Conservation (phyloP, 2,888 invertebrate species). For the Hylaea fasciaria region DNA sequence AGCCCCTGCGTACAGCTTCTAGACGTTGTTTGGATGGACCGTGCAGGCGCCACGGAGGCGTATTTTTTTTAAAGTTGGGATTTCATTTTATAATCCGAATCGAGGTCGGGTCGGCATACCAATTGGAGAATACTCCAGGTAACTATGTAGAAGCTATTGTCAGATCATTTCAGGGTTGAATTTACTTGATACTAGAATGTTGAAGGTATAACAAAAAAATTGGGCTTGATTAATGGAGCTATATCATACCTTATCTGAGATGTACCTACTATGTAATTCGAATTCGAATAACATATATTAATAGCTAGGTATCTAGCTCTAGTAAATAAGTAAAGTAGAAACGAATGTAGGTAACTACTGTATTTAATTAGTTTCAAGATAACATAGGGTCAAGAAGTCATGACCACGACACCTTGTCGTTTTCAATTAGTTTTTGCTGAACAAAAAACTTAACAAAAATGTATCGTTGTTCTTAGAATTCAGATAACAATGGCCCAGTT, state of each 20-base stretch:
- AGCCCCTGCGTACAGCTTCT: constrained; percentile 21
- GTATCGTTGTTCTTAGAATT: constrained; percentile 37
- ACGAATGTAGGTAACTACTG: not conserved
- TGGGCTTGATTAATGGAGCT: not conserved
- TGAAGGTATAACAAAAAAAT: not conserved
- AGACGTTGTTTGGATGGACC: constrained; percentile 44
- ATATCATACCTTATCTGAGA: not conserved
- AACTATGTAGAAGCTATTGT: constrained; percentile 6
- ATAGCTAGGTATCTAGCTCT: too few relatives aligned
- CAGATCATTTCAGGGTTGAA: not conserved
- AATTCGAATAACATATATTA: too few relatives aligned
- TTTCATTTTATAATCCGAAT: constrained; percentile 77
- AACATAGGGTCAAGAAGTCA: constrained; percentile 15
- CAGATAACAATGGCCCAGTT: constrained; percentile 26
- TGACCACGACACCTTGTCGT: constrained; percentile 17
- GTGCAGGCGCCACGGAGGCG: constrained; percentile 76
- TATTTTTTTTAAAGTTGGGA: constrained; percentile 69
- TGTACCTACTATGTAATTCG: too few relatives aligned
- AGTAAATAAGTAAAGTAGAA: not conserved
- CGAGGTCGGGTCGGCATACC: constrained; percentile 73
- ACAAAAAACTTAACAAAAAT: constrained; percentile 22
- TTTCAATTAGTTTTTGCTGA: constrained; percentile 39
- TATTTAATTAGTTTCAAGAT: constrained; percentile 18
- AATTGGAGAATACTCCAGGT: constrained; percentile 34
- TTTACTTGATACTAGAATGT: not conserved